These are phyloP conservation scores for Lasaia peninsularis DNA, from an alignment of 1,140 invertebrate species.

Conservation along the genomic window DNA sequence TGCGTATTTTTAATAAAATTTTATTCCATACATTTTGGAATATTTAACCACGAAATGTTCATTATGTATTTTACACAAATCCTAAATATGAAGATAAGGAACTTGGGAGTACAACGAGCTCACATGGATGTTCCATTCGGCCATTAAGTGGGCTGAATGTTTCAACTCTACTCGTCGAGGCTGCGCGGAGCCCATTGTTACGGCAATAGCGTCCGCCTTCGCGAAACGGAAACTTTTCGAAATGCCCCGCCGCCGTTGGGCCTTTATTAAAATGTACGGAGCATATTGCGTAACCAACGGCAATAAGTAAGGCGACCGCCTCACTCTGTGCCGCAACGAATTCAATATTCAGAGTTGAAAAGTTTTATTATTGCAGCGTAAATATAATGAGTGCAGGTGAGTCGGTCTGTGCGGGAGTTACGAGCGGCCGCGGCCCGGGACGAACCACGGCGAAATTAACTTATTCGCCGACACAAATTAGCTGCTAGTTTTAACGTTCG, in stretches of 20 bases:
- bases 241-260: slow-evolving; percentile 48
- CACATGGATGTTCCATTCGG: slow-evolving; percentile 27
- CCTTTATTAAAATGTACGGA: slow-evolving; percentile 73
- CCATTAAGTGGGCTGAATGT: slow-evolving; percentile 47
- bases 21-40: not conserved
- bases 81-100: not conserved
- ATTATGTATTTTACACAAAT: not conserved
- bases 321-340: slow-evolving; percentile 54
- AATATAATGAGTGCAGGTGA: slow-evolving; percentile 75
- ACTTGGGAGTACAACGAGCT: not conserved
- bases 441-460: slow-evolving; percentile 50
- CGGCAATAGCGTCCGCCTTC: slow-evolving; percentile 59
- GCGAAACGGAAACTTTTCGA: slow-evolving; percentile 69
- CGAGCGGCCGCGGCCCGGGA: slow-evolving; percentile 56
- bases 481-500: slow-evolving; percentile 51
- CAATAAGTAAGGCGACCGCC: slow-evolving; percentile 69
- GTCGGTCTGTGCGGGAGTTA: slow-evolving; percentile 66
- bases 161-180: slow-evolving; percentile 35
- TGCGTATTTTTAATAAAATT: slow-evolving; percentile 12
- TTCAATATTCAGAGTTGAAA: slow-evolving; percentile 74
- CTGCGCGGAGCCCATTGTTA: slow-evolving; percentile 55
- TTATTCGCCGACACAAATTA: slow-evolving; percentile 53
- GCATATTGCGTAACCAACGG: slow-evolving; percentile 71
- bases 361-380: slow-evolving; percentile 75
- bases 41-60: slow-evolving; percentile 18